phyloP scores from a whole-genome alignment of 2,113 vertebrate genomes.

The Etheostoma cragini region DNA sequence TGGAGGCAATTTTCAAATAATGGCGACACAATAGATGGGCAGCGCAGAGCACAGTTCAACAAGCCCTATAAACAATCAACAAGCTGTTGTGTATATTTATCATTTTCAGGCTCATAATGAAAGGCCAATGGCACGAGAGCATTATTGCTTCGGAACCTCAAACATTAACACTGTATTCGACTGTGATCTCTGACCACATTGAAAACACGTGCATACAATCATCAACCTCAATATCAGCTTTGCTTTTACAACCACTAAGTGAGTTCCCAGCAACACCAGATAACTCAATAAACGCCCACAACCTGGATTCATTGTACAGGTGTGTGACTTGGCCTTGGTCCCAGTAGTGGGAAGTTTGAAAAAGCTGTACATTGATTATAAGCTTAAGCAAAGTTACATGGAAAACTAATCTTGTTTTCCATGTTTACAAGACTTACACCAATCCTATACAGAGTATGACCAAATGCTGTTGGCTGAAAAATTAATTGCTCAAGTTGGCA shows the following conservation, averaged over 20 bases:
- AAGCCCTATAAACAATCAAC: slow-evolving; percentile 33
- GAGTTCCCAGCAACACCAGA: slow-evolving; percentile 40
- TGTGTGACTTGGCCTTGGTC: slow-evolving; percentile 59
- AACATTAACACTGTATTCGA: background rate
- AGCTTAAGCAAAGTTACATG: background rate
- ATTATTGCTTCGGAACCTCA: slow-evolving; percentile 39
- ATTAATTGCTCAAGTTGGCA: slow-evolving; percentile 32
- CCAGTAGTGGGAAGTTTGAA: slow-evolving; percentile 16
- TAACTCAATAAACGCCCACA: slow-evolving; percentile 45
- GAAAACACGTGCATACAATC: slow-evolving; percentile 24
- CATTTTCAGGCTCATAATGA: slow-evolving; percentile 14
- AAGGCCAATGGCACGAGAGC: background rate
- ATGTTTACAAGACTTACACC: slow-evolving; percentile 12
- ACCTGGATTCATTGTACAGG: slow-evolving; percentile 16
- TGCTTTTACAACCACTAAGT: slow-evolving; percentile 44
- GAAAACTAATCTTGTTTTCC: slow-evolving; percentile 1
- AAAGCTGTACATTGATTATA: slow-evolving; percentile 5
- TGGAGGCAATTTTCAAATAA: slow-evolving; percentile 20
- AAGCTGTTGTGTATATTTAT: slow-evolving; percentile 38
- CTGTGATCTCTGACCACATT: slow-evolving; percentile 11
- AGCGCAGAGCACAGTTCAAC: slow-evolving; percentile 3
- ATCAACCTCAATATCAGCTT: background rate
- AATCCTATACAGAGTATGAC: background rate
- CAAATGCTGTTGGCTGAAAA: slow-evolving; percentile 15
- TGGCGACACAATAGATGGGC: slow-evolving; percentile 11